These are phyloP conservation scores for Elysia chlorotica DNA, from an alignment of 1,140 invertebrate species.

Conservation along the genomic window DNA sequence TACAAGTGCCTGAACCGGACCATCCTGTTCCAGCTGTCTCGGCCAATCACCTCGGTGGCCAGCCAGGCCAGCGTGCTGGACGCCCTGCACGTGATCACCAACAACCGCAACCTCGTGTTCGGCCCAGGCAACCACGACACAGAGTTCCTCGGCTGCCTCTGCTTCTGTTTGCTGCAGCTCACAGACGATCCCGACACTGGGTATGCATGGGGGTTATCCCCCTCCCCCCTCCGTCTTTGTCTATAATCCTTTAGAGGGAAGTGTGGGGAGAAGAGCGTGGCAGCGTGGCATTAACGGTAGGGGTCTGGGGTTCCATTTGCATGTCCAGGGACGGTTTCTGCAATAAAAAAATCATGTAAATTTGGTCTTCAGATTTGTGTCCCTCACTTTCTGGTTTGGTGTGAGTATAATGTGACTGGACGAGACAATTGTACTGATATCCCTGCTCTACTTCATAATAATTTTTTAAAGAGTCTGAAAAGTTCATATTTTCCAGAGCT, in stretches of 20 bases:
- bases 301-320: too few relatives aligned
- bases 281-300: too few relatives aligned
- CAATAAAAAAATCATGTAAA: too few relatives aligned
- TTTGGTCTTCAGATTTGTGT: too few relatives aligned
- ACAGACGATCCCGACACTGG: slow-evolving; percentile 88
- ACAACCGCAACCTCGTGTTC: slow-evolving; percentile 81
- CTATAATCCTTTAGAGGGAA: not conserved
- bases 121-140: slow-evolving; percentile 92
- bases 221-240: not conserved
- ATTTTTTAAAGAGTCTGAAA: too few relatives aligned
- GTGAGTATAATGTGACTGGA: too few relatives aligned
- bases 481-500: too few relatives aligned
- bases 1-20: slow-evolving; percentile 93
- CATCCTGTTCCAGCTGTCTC: slow-evolving; percentile 89
- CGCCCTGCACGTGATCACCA: slow-evolving; percentile 90
- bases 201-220: slow-evolving; percentile 49
- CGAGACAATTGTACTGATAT: too few relatives aligned
- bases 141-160: slow-evolving; percentile 94
- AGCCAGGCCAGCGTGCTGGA: slow-evolving; percentile 93
- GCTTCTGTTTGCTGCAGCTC: slow-evolving; percentile 92
- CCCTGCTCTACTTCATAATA: too few relatives aligned
- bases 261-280: too few relatives aligned
- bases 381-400: too few relatives aligned
- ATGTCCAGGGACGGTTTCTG: too few relatives aligned
- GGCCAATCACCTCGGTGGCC: slow-evolving; percentile 78